A percentile compares a stretch with the other conserved stretches of the same genome.
Conservation (phyloP, 2,888 invertebrate genomes). For the Barypeithes pellucidus region DNA sequence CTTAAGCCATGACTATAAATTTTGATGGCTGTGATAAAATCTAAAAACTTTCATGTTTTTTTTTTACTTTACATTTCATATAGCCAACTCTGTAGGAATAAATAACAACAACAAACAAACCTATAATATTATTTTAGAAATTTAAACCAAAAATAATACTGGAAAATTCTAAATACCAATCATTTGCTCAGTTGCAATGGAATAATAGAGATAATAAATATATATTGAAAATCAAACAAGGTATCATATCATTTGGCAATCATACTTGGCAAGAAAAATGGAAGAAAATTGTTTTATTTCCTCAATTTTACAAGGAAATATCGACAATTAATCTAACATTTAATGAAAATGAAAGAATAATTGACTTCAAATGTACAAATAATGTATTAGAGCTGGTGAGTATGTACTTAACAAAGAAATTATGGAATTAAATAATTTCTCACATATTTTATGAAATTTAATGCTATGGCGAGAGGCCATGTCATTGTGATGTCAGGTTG, state of each 20-base stretch:
- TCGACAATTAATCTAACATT: slow-evolving; percentile 56
- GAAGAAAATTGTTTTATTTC: slow-evolving; percentile 55
- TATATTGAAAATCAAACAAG: slow-evolving; percentile 30
- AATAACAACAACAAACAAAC: neutral
- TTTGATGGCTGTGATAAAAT: too few species aligned
- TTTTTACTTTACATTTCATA: too few species aligned
- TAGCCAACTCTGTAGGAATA: neutral
- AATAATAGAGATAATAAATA: slow-evolving; percentile 28
- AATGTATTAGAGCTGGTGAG: slow-evolving; percentile 61
- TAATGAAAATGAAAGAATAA: slow-evolving; percentile 56
- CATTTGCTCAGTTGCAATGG: slow-evolving; percentile 56
- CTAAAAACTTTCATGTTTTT: too few species aligned
- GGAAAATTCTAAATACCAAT: slow-evolving; percentile 56
- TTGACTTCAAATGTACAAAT: slow-evolving; percentile 57
- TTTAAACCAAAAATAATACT: slow-evolving; percentile 56
- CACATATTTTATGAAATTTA: too few species aligned
- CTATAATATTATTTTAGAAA: slow-evolving; percentile 51
- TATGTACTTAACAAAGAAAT: neutral
- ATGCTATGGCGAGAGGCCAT: too few species aligned
- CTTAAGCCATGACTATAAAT: neutral
- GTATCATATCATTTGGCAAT: slow-evolving; percentile 48
- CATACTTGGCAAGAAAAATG: slow-evolving; percentile 57
- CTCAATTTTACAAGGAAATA: slow-evolving; percentile 59
- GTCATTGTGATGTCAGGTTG: too few species aligned
- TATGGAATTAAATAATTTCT: too few species aligned